A percentile compares a stretch with the other conserved stretches of the same genome.
Conservation (phyloP, 1,140 invertebrate species). For the Microplitis demolitor region DNA sequence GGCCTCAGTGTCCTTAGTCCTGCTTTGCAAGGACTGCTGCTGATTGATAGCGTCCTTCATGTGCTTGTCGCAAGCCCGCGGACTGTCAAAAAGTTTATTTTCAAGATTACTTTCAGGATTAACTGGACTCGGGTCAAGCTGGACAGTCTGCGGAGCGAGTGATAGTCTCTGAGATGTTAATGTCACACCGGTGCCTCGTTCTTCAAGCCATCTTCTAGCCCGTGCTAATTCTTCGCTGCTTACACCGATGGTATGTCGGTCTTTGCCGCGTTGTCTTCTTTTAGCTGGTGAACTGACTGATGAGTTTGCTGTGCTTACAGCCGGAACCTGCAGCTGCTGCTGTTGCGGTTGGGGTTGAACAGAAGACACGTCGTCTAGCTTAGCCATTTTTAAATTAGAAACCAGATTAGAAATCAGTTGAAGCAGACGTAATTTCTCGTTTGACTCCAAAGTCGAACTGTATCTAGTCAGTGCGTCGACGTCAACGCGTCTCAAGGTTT, state of each 20-base stretch:
- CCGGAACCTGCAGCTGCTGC: slow-evolving; percentile 25
- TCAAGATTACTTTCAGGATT: background rate
- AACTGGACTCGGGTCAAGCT: background rate
- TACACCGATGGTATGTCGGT: slow-evolving; percentile 80
- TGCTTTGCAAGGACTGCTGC: slow-evolving; percentile 51
- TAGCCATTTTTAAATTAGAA: slow-evolving; percentile 66
- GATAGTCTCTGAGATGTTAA: slow-evolving; percentile 7
- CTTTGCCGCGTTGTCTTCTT: slow-evolving; percentile 56
- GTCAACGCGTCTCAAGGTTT: slow-evolving; percentile 68
- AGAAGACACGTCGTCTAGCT: slow-evolving; percentile 15
- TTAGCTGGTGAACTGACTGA: slow-evolving; percentile 35
- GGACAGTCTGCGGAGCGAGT: background rate
- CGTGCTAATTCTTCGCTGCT: slow-evolving; percentile 77
- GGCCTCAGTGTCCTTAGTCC: slow-evolving; percentile 35
- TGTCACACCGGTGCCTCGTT: slow-evolving; percentile 36
- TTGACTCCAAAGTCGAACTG: slow-evolving; percentile 58
- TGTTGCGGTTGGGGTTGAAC: background rate
- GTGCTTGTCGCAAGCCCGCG: slow-evolving; percentile 48
- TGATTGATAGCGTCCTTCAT: slow-evolving; percentile 58
- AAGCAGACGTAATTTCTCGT: slow-evolving; percentile 69
- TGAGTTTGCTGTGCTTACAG: slow-evolving; percentile 9
- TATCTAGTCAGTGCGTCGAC: slow-evolving; percentile 61
- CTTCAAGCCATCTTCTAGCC: slow-evolving; percentile 74
- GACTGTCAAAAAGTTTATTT: slow-evolving; percentile 12
- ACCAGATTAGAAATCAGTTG: slow-evolving; percentile 77